Evolutionary conservation across 2,797 vertebrate genomes (phyloP).

Genomic region (Allobates femoralis): DNA sequence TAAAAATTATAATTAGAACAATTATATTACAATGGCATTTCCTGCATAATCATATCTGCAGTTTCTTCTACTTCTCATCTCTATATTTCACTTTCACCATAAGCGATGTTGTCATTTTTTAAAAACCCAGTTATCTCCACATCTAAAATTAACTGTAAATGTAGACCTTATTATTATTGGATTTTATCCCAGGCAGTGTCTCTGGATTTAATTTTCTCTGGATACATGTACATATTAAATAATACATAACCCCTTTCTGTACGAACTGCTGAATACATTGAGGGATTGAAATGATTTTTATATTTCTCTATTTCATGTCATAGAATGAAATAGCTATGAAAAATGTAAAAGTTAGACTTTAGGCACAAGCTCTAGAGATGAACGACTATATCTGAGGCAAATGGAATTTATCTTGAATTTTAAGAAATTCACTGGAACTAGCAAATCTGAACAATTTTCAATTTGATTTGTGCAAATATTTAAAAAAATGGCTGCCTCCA

Average conservation of each 20-base stretch:
- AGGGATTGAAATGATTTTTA: neutral
- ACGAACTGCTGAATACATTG: neutral
- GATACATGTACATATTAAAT: slow-evolving; percentile 23
- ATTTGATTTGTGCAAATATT: too few relatives aligned
- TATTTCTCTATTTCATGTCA: neutral
- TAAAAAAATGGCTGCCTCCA: too few relatives aligned
- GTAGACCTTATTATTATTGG: slow-evolving; percentile 69
- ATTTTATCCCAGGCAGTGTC: slow-evolving; percentile 68
- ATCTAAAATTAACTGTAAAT: slow-evolving; percentile 73
- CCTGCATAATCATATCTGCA: slow-evolving; percentile 68
- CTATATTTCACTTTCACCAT: slow-evolving; percentile 69
- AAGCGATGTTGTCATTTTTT: slow-evolving; percentile 68
- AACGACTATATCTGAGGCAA: too few relatives aligned
- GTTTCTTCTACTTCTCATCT: slow-evolving; percentile 68
- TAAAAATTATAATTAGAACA: slow-evolving; percentile 67
- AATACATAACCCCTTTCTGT: slow-evolving; percentile 14
- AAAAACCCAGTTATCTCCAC: slow-evolving; percentile 72
- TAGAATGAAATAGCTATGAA: neutral
- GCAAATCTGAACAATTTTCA: too few relatives aligned
- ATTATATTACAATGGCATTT: slow-evolving; percentile 66
- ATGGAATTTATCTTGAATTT: too few relatives aligned
- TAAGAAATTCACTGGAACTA: too few relatives aligned
- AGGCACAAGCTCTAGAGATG: too few relatives aligned
- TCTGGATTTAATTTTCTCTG: slow-evolving; percentile 24
- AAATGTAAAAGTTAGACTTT: too few relatives aligned